Conservation (phyloP, 2,113 vertebrate species). For the Anoplopoma fimbria region DNA sequence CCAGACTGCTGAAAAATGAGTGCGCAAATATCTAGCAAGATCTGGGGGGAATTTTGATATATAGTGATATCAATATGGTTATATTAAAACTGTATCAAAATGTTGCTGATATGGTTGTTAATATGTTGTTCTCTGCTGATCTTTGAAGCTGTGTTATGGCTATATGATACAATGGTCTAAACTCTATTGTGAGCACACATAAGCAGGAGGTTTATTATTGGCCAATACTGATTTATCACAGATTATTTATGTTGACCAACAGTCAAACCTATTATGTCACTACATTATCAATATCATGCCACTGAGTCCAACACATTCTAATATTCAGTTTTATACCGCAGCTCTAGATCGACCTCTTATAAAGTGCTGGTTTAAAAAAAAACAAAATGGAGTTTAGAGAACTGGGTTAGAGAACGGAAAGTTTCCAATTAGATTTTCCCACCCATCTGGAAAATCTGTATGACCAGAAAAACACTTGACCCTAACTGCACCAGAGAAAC, state of each 20-base stretch:
- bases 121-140: not conserved
- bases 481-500: conserved; percentile 12
- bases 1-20: not conserved
- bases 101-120: not conserved
- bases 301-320: not conserved
- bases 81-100: not conserved
- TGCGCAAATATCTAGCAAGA: not conserved
- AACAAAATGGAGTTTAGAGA: not conserved
- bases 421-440: not conserved
- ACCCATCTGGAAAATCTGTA: conserved; percentile 15
- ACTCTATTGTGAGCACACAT: not conserved
- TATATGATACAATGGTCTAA: not conserved
- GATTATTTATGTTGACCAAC: not conserved
- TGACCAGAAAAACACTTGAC: conserved; percentile 31
- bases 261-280: not conserved
- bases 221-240: not conserved
- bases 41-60: not conserved
- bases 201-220: not conserved
- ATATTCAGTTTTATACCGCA: not conserved
- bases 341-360: not conserved
- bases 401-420: not conserved
- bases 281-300: not conserved
- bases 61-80: not conserved
- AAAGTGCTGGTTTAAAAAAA: not conserved
- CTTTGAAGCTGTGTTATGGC: not conserved